Evolutionary conservation across 2,797 vertebrate genomes (phyloP), one percentile per base, ranked within the genome.

Genomic region (Megalops cyprinoides): DNA sequence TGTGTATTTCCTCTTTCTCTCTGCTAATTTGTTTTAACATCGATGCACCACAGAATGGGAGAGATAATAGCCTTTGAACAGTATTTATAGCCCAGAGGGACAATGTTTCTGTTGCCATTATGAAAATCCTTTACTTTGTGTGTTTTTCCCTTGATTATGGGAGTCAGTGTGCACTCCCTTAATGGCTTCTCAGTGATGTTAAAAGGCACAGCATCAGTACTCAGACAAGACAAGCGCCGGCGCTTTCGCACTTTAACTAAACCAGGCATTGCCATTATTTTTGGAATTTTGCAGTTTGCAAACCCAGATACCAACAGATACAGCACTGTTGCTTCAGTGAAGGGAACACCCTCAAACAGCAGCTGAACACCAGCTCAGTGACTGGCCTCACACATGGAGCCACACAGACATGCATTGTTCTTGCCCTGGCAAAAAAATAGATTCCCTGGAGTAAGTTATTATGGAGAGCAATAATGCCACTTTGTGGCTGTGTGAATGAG

Each of bases 401-500:
- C 65, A 20, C 8, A 42, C 34, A 20, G 37, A 69, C 44, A 18
- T 42, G 37, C 37, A 42, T 23, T 39, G 28, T 20, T 1, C 10
- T 56, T 28, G 9, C 65, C 20, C 62, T 28, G 46, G 8, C 18
- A 7, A 23, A 69, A 18, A 23, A 0, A 69, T 42, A 69, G 37
- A 20, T 69, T 69, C 37, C 37, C 37, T 20, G 6, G 0, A 42
- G 62, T 3, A 20, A n/a, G 39, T 42, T 73, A 53, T 75, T 67
- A 56, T 1, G 12, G n/a, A n/a, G 71, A 28, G 23, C 65, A 69
- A n/a, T 69, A 69, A 42, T 69, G 20, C 42, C 49, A 15, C 39
- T n/a, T 4, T 48, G 42, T 31, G n/a, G 49, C 46, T 39, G 67
- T 31, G 53, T 49, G 49, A 90, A 90, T 83, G 85, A 86, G 86